Percentiles rank a stretch among this genome's conserved stretches.
phyloP scores from a whole-genome alignment of 2,888 invertebrate species.

The Thymelicus sylvestris region DNA sequence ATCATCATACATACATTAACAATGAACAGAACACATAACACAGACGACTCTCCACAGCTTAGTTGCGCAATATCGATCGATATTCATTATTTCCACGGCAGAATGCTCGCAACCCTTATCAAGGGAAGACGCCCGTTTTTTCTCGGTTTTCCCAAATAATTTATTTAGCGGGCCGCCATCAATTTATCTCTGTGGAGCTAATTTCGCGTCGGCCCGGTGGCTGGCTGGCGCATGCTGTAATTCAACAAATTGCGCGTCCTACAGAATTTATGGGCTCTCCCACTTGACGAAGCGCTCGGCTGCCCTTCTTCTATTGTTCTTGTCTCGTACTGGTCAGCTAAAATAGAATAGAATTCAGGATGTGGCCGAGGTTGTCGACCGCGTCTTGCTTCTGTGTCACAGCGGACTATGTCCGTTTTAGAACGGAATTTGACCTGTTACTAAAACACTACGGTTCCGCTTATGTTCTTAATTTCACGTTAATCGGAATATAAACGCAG shows the following conservation, averaged over 20 bases:
- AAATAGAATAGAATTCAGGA: constrained; percentile 53
- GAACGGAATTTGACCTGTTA: constrained; percentile 30
- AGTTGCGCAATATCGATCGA: constrained; percentile 60
- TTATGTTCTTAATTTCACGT: not conserved
- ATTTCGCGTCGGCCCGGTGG: constrained; percentile 83
- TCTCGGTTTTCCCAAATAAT: constrained; percentile 85
- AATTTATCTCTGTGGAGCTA: constrained; percentile 84
- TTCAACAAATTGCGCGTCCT: constrained; percentile 85
- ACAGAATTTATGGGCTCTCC: constrained; percentile 77
- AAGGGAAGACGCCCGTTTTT: constrained; percentile 83
- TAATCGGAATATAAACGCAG: not conserved
- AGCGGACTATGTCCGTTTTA: constrained; percentile 28
- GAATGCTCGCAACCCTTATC: constrained; percentile 81
- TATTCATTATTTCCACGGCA: constrained; percentile 77
- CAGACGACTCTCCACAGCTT: constrained; percentile 30
- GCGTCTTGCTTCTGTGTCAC: constrained; percentile 30
- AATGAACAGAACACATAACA: not conserved
- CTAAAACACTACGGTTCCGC: constrained; percentile 14
- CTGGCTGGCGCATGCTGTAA: constrained; percentile 83
- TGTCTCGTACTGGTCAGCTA: constrained; percentile 68
- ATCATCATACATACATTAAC: too few relatives aligned
- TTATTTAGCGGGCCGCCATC: constrained; percentile 83
- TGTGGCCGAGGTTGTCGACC: constrained; percentile 40
- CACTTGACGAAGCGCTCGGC: constrained; percentile 78
- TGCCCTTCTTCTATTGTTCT: constrained; percentile 76